Conservation (phyloP, 2,888 invertebrate species). For the Eupeodes latifasciatus region DNA sequence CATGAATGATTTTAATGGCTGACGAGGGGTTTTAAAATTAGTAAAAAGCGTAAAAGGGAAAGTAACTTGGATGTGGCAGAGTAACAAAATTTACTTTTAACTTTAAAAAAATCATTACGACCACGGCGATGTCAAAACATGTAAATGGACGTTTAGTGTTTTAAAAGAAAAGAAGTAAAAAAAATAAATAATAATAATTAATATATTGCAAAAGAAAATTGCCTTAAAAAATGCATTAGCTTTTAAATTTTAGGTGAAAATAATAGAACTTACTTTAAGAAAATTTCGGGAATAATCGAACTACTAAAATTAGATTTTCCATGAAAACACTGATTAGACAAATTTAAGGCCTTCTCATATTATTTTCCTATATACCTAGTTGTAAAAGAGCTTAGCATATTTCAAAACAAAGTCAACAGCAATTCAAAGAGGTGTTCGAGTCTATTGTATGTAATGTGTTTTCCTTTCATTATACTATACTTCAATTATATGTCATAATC, state of each 20-base stretch:
- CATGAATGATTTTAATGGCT: conserved; percentile 62
- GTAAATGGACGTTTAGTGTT: conserved; percentile 49
- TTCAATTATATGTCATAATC: no score
- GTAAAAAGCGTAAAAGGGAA: conserved; percentile 43
- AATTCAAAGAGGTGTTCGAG: no score
- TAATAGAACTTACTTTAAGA: neutral
- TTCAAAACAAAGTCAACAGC: no score
- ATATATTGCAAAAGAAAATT: conserved; percentile 1
- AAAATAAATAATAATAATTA: conserved; percentile 6
- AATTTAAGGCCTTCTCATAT: no score
- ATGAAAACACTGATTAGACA: no score
- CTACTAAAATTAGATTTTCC: no score
- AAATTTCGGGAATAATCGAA: neutral
- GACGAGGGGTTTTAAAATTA: conserved; percentile 59
- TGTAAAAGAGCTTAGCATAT: no score
- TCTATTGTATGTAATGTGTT: no score
- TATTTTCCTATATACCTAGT: no score
- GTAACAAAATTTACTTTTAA: conserved; percentile 28
- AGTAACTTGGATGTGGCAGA: conserved; percentile 30
- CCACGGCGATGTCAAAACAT: conserved; percentile 45
- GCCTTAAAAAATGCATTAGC: conserved; percentile 4
- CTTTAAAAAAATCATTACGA: conserved; percentile 52
- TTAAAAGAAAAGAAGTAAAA: neutral
- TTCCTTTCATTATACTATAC: no score
- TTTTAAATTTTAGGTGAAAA: neutral